A percentile compares a stretch with the other conserved stretches of the same genome.
Conservation (phyloP, 2,797 vertebrate genomes). For the Betta splendens region DNA sequence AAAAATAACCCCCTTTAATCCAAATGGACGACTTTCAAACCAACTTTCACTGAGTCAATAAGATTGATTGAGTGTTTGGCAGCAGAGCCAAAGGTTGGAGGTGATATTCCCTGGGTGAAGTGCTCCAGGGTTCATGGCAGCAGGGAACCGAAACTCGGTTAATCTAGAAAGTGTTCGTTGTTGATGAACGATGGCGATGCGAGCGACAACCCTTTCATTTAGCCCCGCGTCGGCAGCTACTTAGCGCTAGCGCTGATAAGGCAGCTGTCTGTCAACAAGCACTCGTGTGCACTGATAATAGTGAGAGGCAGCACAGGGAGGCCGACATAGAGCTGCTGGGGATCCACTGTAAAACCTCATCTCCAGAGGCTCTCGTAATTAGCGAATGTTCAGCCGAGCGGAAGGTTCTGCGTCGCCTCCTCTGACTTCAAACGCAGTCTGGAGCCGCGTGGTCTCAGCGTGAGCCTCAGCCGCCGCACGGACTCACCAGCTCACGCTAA, state of each 20-base stretch:
- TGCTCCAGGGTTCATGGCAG: background rate
- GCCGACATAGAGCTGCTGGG: conserved; percentile 32
- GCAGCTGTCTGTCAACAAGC: conserved; percentile 33
- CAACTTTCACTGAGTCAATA: too few relatives aligned
- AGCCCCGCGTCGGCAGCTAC: background rate
- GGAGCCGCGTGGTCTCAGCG: conserved; percentile 6
- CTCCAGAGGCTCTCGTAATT: conserved; percentile 33
- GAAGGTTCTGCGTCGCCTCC: conserved; percentile 1
- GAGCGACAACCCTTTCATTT: conserved; percentile 15
- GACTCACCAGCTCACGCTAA: background rate
- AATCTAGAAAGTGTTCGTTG: background rate
- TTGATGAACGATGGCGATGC: conserved; percentile 5
- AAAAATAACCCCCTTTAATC: too few relatives aligned
- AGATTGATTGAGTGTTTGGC: too few relatives aligned
- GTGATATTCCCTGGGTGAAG: background rate
- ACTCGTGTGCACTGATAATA: conserved; percentile 23
- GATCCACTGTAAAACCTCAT: conserved; percentile 39
- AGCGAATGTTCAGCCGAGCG: conserved; percentile 27
- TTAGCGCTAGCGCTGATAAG: conserved; percentile 20
- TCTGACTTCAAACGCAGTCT: conserved; percentile 29
- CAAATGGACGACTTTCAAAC: too few relatives aligned
- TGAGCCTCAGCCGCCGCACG: conserved; percentile 19
- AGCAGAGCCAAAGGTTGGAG: too few relatives aligned
- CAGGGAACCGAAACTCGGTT: background rate
- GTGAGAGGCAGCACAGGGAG: conserved; percentile 27